These are phyloP conservation scores for Podarcis raffonei DNA, from an alignment of 2,113 vertebrate genomes.

Conservation along the genomic window DNA sequence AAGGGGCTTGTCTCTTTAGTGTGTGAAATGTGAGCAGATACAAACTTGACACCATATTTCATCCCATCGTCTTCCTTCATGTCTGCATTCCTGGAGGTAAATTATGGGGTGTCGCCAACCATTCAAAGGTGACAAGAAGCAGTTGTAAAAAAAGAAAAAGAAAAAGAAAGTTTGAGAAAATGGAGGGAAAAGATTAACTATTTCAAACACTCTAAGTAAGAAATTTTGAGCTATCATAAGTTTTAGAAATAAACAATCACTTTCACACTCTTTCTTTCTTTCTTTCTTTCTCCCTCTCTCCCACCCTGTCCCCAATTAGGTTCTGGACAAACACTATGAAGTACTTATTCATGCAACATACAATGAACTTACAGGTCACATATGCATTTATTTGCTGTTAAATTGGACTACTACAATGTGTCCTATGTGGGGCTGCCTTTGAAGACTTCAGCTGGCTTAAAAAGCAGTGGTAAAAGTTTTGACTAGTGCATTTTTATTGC, in stretches of 20 bases:
- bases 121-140: constrained; percentile 53
- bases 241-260: neutral
- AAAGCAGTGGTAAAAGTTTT: neutral
- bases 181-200: constrained; percentile 39
- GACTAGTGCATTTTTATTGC: neutral
- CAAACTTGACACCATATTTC: constrained; percentile 62
- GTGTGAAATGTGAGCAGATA: constrained; percentile 65
- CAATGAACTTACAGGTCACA: neutral
- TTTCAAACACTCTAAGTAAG: constrained; percentile 67
- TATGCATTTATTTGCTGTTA: neutral
- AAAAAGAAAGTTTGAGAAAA: constrained; percentile 42
- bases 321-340: neutral
- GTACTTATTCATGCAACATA: neutral
- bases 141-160: constrained; percentile 53
- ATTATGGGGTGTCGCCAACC: constrained; percentile 66
- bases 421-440: neutral
- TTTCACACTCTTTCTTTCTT: neutral
- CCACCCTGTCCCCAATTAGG: neutral
- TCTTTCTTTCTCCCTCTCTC: no score
- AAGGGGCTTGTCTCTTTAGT: constrained; percentile 60
- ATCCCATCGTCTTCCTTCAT: constrained; percentile 49
- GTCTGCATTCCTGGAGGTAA: constrained; percentile 73
- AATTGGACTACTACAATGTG: neutral
- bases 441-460: neutral
- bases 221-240: constrained; percentile 54